Percentiles rank a stretch among this genome's conserved stretches.
Evolutionary conservation across 2,113 vertebrate genomes (phyloP).

Genomic region (Ellobius talpinus): DNA sequence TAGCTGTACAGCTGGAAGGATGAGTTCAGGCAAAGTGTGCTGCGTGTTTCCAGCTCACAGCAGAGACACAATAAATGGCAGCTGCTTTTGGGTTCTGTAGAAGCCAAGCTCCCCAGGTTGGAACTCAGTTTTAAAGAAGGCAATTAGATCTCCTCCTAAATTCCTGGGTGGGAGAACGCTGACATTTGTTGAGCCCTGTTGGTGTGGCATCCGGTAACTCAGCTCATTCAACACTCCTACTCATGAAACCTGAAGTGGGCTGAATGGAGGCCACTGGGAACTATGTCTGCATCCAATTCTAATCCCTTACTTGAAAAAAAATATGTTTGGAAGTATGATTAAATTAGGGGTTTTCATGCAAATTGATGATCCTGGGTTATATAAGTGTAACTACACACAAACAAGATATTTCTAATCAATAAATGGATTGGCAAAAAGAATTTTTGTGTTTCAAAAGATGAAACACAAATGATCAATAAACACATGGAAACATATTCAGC

Average conservation of each 20-base stretch:
- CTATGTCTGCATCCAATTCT: too few species aligned
- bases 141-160: neutral
- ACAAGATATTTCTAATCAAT: neutral
- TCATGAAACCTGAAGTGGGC: neutral
- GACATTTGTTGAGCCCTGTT: neutral
- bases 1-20: slow-evolving; percentile 59
- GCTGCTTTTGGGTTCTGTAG: neutral
- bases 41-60: slow-evolving; percentile 56
- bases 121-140: neutral
- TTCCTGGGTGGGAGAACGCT: neutral
- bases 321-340: neutral
- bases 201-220: fast-evolving
- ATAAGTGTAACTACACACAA: neutral
- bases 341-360: neutral
- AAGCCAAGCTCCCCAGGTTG: neutral
- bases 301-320: neutral
- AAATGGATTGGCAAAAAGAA: neutral
- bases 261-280: too few species aligned
- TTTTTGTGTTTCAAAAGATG: neutral
- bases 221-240: neutral
- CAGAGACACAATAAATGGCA: neutral
- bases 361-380: neutral
- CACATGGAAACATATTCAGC: neutral
- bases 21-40: slow-evolving; percentile 60
- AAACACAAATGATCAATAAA: neutral